Conservation (phyloP, 2,888 invertebrate species). For the Cremastobaeus sp. region DNA sequence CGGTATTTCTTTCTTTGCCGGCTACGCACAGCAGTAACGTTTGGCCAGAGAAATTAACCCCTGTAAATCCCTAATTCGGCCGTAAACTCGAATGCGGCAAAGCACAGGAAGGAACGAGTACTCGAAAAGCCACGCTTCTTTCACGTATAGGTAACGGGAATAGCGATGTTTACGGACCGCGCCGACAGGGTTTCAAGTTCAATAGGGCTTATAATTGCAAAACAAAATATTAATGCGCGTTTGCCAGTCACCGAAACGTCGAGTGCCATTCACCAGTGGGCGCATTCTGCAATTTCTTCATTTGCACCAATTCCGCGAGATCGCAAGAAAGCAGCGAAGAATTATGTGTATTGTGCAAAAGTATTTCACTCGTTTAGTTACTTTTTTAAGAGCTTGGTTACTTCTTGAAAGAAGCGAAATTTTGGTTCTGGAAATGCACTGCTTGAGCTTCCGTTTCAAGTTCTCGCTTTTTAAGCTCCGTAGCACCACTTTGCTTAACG, state of each 20-base stretch:
- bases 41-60: conserved; percentile 67
- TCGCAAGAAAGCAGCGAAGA: too few species aligned
- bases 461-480: conserved; percentile 19
- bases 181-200: conserved; percentile 50
- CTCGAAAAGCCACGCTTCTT: conserved; percentile 64
- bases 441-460: conserved; percentile 10
- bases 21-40: conserved; percentile 58
- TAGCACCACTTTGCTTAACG: conserved; percentile 25
- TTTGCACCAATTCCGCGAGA: too few species aligned
- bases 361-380: too few species aligned
- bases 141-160: conserved; percentile 65
- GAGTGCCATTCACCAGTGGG: neutral
- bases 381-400: too few species aligned
- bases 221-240: conserved; percentile 56
- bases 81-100: conserved; percentile 65
- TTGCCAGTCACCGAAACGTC: conserved; percentile 32
- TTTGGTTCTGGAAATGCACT: conserved; percentile 1
- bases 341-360: too few species aligned
- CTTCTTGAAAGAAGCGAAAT: neutral
- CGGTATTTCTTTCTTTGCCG: conserved; percentile 51
- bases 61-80: conserved; percentile 72
- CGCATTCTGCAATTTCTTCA: neutral
- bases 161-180: conserved; percentile 69
- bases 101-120: conserved; percentile 35
- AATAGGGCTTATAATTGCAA: conserved; percentile 52